Evolutionary conservation across 2,113 vertebrate species (phyloP).

Genomic region (Oenanthe melanoleuca): DNA sequence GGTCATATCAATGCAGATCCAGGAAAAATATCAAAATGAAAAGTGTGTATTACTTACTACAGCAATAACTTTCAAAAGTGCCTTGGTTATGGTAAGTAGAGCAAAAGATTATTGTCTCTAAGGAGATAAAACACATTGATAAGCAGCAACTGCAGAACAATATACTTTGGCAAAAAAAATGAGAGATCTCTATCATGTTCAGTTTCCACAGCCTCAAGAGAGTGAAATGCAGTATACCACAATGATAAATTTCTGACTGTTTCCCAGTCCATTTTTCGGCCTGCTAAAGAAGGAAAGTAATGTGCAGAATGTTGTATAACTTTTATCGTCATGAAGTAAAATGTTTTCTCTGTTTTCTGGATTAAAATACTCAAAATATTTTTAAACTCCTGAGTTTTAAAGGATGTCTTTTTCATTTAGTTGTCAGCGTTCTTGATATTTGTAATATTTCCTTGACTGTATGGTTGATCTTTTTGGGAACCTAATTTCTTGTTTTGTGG

Average conservation of each 20-base stretch:
- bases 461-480: neutral
- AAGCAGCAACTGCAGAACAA: neutral
- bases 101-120: neutral
- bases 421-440: neutral
- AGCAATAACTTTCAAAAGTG: neutral
- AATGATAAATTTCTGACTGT: neutral
- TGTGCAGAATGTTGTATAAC: neutral
- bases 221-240: neutral
- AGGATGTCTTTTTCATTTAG: neutral
- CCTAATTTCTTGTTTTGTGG: neutral
- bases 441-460: neutral
- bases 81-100: neutral
- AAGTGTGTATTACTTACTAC: neutral
- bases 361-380: neutral
- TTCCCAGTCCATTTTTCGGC: neutral
- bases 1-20: neutral
- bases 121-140: neutral
- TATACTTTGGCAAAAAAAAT: neutral
- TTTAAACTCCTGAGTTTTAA: neutral
- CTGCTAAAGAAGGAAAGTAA: neutral
- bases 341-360: neutral
- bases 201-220: neutral
- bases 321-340: neutral
- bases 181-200: neutral
- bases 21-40: neutral